Conservation (phyloP, 2,113 vertebrate genomes). For the Actinemys pallida region DNA sequence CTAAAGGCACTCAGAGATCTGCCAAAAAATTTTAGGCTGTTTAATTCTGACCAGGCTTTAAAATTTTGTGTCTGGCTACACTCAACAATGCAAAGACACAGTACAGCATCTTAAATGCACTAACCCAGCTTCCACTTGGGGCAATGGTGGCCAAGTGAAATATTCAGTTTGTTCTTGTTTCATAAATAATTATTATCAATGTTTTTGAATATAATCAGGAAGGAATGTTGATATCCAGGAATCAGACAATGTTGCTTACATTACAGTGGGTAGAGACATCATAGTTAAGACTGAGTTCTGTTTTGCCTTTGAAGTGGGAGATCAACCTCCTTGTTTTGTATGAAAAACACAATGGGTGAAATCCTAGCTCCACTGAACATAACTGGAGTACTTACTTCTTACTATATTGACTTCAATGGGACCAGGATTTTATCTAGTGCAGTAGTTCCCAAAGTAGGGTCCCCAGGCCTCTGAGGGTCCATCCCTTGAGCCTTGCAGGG, state of each 20-base stretch:
- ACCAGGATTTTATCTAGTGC: background rate
- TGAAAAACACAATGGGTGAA: background rate
- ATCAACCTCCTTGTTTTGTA: background rate
- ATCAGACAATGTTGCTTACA: background rate
- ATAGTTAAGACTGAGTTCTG: background rate
- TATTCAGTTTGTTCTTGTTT: slow-evolving; percentile 4
- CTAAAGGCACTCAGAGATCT: slow-evolving; percentile 61
- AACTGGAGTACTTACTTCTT: background rate
- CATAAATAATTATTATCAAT: slow-evolving; percentile 7
- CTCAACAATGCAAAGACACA: slow-evolving; percentile 6
- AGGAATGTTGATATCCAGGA: slow-evolving; percentile 9
- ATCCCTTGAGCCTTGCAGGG: no score
- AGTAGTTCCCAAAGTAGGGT: no score
- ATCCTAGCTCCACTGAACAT: background rate
- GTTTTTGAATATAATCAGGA: background rate
- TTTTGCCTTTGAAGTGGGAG: background rate
- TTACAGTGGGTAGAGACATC: background rate
- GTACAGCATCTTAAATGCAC: slow-evolving; percentile 6
- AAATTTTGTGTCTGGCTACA: slow-evolving; percentile 18
- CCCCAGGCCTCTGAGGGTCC: no score
- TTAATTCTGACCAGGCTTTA: slow-evolving; percentile 37
- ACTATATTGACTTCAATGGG: background rate
- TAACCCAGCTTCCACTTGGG: slow-evolving; percentile 15
- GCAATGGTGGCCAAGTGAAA: background rate
- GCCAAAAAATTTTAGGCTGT: slow-evolving; percentile 52